Percentiles rank a stretch among this genome's conserved stretches.
These are phyloP conservation scores for Eumerus sabulonum DNA, from an alignment of 2,888 invertebrate species.

Conservation along the genomic window DNA sequence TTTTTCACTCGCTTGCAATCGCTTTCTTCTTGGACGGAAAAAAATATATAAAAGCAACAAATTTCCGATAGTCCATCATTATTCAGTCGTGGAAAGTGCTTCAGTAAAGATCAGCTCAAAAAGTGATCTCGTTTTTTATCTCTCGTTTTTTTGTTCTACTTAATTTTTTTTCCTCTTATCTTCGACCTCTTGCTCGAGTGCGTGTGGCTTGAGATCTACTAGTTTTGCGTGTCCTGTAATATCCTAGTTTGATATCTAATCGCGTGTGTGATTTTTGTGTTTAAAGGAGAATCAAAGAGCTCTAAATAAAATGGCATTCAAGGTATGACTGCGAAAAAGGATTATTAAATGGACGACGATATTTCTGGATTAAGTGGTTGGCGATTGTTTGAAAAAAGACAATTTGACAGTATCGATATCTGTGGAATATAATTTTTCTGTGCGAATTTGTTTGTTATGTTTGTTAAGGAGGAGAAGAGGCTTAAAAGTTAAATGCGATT, in stretches of 20 bases:
- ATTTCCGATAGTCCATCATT: slow-evolving; percentile 77
- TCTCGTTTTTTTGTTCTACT: slow-evolving; percentile 14
- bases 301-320: slow-evolving; percentile 71
- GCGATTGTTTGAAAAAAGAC: slow-evolving; percentile 7
- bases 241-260: slow-evolving; percentile 1
- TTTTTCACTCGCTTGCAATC: slow-evolving; percentile 63
- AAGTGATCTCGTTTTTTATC: slow-evolving; percentile 63
- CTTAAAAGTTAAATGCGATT: too few relatives aligned
- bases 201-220: slow-evolving; percentile 38
- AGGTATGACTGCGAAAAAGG: slow-evolving; percentile 69
- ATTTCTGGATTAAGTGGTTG: slow-evolving; percentile 7
- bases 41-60: slow-evolving; percentile 78
- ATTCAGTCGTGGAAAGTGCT: slow-evolving; percentile 79
- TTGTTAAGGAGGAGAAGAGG: too few relatives aligned
- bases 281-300: slow-evolving; percentile 15
- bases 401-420: neutral
- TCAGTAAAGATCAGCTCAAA: slow-evolving; percentile 75
- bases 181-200: slow-evolving; percentile 15
- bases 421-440: too few relatives aligned
- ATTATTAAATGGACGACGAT: slow-evolving; percentile 36
- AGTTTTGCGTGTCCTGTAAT: slow-evolving; percentile 27
- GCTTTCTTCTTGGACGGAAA: slow-evolving; percentile 77
- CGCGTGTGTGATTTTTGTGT: slow-evolving; percentile 27
- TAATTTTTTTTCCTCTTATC: slow-evolving; percentile 22
- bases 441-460: too few relatives aligned